A percentile compares a stretch with the other conserved stretches of the same genome.
Evolutionary conservation across 2,113 vertebrate species (phyloP).

Genomic region (Hipposideros armiger): DNA sequence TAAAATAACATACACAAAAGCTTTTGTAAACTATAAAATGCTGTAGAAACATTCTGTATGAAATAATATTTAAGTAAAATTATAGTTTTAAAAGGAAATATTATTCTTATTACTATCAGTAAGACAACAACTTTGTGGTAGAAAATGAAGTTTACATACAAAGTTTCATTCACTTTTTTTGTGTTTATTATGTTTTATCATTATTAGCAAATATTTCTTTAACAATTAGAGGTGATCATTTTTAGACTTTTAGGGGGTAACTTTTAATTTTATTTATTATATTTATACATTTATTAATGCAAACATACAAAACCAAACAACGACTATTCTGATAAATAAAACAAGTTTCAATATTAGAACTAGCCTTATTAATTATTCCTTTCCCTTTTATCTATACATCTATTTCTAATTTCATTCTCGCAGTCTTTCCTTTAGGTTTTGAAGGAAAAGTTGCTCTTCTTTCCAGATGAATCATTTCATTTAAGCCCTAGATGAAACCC

Average conservation of each 20-base stretch:
- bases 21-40: neutral
- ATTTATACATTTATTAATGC: conserved; percentile 36
- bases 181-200: conserved; percentile 34
- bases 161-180: conserved; percentile 30
- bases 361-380: neutral
- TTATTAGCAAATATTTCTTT: conserved; percentile 18
- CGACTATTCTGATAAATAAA: conserved; percentile 23
- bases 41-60: conserved; percentile 29
- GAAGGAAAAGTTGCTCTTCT: neutral
- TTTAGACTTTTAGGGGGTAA: neutral
- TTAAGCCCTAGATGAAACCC: neutral
- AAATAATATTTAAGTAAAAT: conserved; percentile 41
- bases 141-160: conserved; percentile 52
- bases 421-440: neutral
- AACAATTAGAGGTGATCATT: conserved; percentile 1
- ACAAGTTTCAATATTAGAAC: conserved; percentile 11
- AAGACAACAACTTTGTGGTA: neutral
- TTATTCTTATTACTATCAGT: neutral
- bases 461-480: neutral
- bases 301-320: conserved; percentile 3
- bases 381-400: neutral
- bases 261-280: neutral
- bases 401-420: conserved; percentile 3
- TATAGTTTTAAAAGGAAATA: conserved; percentile 34
- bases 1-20: conserved; percentile 25